Evolutionary conservation across 2,888 invertebrate species (phyloP), one percentile per base, ranked within the genome.

Genomic region (Arge pagana): DNA sequence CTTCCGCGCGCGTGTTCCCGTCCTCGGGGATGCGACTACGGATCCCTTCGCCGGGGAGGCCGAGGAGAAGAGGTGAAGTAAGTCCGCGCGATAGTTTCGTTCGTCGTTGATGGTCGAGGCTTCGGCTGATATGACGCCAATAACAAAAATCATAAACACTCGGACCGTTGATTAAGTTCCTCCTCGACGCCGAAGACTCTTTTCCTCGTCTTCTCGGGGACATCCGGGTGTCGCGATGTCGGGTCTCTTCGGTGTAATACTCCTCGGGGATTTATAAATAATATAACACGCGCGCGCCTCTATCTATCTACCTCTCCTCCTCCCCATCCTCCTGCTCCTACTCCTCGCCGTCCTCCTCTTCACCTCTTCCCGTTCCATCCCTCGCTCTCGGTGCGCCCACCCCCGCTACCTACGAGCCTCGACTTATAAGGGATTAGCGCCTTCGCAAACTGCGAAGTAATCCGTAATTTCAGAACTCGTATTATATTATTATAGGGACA

Each of bases 141-240:
- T 76, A 75, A 74, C 70, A 76, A 76, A 75, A 76, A 76, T 76
- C 75, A 76, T 76, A 76, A 76, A 76, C 75, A 74, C 75, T 71
- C 67, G 73, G 70, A 71, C 65, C 67, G 71, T 75, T 76, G 76
- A 76, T 76, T 76, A 76, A 74, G 71, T 71, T n/a, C n/a, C 67
- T 65, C 64, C 66, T 61, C 63, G 43, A 33, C 50, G 60, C 57
- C 45, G 23, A 26, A 59, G 58, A 60, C 61, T 63, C 64, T 59
- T 60, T 52, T 49, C 59, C 54, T 49, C 8, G 1, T n/a, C n/a
- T n/a, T n/a, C n/a, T n/a, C n/a, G n/a, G n/a, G n/a, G n/a, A n/a
- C n/a, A n/a, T n/a, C n/a, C n/a, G n/a, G n/a, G n/a, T n/a, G n/a
- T n/a, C n/a, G n/a, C n/a, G 48, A 53, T 40, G 40, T 26, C n/a